phyloP scores from a whole-genome alignment of 2,113 vertebrate genomes.

The Mastomys coucha region DNA sequence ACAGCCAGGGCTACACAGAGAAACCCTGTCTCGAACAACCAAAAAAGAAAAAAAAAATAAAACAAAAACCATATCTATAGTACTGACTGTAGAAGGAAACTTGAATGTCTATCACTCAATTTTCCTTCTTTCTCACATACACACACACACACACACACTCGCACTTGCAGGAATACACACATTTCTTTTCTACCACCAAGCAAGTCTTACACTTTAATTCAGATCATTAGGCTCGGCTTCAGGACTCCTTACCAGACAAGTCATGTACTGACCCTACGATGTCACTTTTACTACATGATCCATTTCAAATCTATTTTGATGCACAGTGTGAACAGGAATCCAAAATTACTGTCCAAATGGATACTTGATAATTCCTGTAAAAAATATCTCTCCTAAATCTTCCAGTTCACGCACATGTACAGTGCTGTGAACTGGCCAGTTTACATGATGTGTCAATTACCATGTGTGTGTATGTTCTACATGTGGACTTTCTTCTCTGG shows the following conservation, averaged over 20 bases:
- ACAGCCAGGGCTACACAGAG: too few relatives aligned
- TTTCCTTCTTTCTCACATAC: background rate
- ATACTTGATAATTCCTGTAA: background rate
- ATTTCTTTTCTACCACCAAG: background rate
- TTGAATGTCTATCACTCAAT: background rate
- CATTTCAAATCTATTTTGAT: background rate
- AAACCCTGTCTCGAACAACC: too few relatives aligned
- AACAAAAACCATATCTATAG: background rate
- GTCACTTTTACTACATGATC: conserved; percentile 26
- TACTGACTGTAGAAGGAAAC: background rate
- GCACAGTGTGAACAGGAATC: background rate
- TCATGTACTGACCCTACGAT: background rate
- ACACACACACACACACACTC: background rate
- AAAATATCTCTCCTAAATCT: background rate
- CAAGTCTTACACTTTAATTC: background rate
- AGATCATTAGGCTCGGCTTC: background rate
- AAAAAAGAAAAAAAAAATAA: too few relatives aligned
- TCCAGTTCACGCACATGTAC: background rate
- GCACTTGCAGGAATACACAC: background rate
- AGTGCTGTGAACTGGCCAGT: background rate
- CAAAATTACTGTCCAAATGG: background rate
- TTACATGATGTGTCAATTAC: background rate
- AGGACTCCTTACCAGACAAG: background rate
- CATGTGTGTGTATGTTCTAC: background rate
- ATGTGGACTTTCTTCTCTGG: background rate